Conservation (phyloP, 2,113 vertebrate genomes). For the Lagopus muta region DNA sequence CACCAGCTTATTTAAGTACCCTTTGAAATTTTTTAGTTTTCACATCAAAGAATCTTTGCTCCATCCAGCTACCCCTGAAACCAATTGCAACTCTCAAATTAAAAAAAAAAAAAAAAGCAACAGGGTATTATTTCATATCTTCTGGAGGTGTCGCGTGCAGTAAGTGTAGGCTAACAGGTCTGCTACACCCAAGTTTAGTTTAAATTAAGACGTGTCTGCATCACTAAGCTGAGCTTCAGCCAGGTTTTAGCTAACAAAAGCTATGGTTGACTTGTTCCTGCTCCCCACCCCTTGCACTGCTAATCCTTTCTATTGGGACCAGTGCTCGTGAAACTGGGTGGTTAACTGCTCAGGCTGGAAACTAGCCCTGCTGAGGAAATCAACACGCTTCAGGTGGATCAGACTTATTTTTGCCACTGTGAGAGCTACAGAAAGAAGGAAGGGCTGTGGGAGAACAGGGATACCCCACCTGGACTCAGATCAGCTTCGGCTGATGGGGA, state of each 20-base stretch:
- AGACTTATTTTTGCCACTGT: fast-evolving
- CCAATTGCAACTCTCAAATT: slow-evolving; percentile 25
- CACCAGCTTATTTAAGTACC: slow-evolving; percentile 30
- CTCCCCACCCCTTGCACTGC: neutral
- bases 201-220: slow-evolving; percentile 37
- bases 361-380: neutral
- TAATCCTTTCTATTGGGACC: neutral
- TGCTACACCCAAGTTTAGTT: slow-evolving; percentile 55
- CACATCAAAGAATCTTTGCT: slow-evolving; percentile 34
- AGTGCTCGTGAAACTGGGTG: neutral
- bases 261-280: neutral
- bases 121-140: slow-evolving; percentile 39
- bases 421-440: neutral
- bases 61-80: slow-evolving; percentile 50
- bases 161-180: slow-evolving; percentile 64
- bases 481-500: neutral
- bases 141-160: slow-evolving; percentile 38
- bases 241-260: slow-evolving; percentile 45
- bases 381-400: neutral
- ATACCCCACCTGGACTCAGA: neutral
- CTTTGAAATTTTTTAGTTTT: slow-evolving; percentile 49
- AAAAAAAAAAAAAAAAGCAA: slow-evolving; percentile 23
- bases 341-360: neutral
- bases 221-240: slow-evolving; percentile 53
- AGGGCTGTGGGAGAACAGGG: neutral